Percentiles rank a stretch among this genome's conserved stretches.
Conservation (phyloP, 2,113 vertebrate genomes). For the Ardeotis arabs region DNA sequence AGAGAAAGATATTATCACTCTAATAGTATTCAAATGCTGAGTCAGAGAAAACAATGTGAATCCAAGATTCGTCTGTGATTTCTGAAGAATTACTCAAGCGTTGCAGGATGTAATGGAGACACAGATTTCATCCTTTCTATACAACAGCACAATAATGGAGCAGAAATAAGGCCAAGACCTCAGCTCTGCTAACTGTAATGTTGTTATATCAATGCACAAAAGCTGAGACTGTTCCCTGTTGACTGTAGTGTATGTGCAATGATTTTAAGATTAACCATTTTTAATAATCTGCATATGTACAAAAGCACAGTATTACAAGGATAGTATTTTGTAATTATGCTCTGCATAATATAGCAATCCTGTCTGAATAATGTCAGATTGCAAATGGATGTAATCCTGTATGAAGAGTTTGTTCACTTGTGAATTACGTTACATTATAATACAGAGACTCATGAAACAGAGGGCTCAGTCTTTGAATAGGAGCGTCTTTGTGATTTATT, state of each 20-base stretch:
- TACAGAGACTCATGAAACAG: conserved; percentile 39
- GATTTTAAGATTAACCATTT: conserved; percentile 75
- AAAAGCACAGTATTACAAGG: conserved; percentile 55
- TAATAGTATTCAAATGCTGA: conserved; percentile 47
- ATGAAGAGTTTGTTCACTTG: conserved; percentile 63
- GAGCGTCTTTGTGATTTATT: conserved; percentile 22
- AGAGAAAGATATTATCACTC: conserved; percentile 11
- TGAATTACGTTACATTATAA: conserved; percentile 43
- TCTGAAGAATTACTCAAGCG: conserved; percentile 16
- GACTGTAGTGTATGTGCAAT: conserved; percentile 49
- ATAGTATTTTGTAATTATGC: conserved; percentile 62
- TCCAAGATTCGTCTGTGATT: background rate
- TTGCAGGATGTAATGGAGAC: conserved; percentile 27
- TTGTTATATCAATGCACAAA: background rate
- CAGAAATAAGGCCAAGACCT: conserved; percentile 36
- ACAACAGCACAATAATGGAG: background rate
- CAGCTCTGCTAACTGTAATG: background rate
- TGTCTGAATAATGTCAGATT: conserved; percentile 73
- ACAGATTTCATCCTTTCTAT: background rate
- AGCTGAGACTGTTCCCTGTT: background rate
- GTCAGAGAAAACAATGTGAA: background rate
- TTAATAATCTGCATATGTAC: conserved; percentile 68
- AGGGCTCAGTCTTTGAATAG: conserved; percentile 8
- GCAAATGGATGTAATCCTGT: conserved; percentile 54
- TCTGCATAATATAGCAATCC: conserved; percentile 66